Evolutionary conservation across 2,797 vertebrate genomes (phyloP), one percentile per base, ranked within the genome.

Genomic region (Poeciliopsis turneri): DNA sequence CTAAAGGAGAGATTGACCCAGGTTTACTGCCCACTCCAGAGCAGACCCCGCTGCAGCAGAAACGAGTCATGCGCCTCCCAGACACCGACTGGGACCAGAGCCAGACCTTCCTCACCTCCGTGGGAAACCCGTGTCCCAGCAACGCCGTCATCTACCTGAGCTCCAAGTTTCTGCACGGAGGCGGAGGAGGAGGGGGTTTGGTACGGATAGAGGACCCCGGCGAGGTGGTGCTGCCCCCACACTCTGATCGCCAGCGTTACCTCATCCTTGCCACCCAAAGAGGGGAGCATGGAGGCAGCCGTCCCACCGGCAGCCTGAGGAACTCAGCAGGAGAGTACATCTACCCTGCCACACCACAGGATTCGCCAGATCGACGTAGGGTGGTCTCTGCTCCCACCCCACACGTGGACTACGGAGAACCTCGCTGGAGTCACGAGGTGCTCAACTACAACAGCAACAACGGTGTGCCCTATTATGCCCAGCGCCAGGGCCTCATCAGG

Each of bases 41-140:
- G 94, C 98, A 98, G 94, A 99, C 98, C 0, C 98, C 98, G 0
- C 93, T 98, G 93, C 97, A 98, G 82, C 98, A 99, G 90, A 99
- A 99, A 77, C 95, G 97, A 28, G 92, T 95, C 47, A 82, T 96
- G 87, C 94, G 94, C 15, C 91, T 96, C 5, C 88, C 95, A 0
- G 96, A 97, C 68, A 89, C 93, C 5, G 96, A 92, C 70, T 98
- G 97, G 97, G 97, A 98, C 87, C 97, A 97, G 88, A 96, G 96
- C 61, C 97, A 97, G 87, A 96, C 96, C 70, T 97, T 97, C 92
- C 95, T 97, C 81, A 96, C 95, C 0, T 89, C 97, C 0, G 89
- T 89, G 75, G 96, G 93, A 76, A 92, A 96, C 0, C 93, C 96
- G 0, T 96, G 96, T 16, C 92, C 96, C 0, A 94, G 96, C 1